Percentiles rank a stretch among this genome's conserved stretches.
These are phyloP conservation scores for Synchiropus splendidus DNA, from an alignment of 2,113 vertebrate species.

Conservation along the genomic window DNA sequence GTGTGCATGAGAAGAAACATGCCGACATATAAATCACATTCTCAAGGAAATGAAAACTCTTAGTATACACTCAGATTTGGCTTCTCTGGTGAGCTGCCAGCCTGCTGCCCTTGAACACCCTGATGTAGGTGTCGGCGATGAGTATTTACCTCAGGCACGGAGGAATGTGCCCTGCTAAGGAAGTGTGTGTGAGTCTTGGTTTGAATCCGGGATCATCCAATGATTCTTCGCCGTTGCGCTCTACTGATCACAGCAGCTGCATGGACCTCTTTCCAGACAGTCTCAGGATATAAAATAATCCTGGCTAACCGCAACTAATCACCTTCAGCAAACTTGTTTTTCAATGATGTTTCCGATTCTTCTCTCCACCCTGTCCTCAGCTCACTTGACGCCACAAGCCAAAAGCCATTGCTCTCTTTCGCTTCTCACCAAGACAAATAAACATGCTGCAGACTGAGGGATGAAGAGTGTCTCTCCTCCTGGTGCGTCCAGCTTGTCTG, in stretches of 20 bases:
- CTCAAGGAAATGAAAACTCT: conserved; percentile 23
- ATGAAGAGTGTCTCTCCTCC: conserved; percentile 25
- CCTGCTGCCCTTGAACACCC: conserved; percentile 29
- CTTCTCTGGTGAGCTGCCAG: conserved; percentile 39
- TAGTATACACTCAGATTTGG: conserved; percentile 8
- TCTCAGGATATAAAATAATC: conserved; percentile 7
- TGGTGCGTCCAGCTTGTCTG: conserved; percentile 42
- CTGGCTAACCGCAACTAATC: too few relatives aligned
- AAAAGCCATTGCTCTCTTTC: conserved; percentile 17
- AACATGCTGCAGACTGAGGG: conserved; percentile 35
- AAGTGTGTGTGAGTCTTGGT: conserved; percentile 1
- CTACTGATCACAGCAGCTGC: conserved; percentile 11
- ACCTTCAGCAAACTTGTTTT: conserved; percentile 6
- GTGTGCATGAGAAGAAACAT: conserved; percentile 11
- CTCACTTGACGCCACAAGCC: too few relatives aligned
- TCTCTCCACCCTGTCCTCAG: too few relatives aligned
- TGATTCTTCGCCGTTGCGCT: conserved; percentile 9
- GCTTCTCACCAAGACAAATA: conserved; percentile 44
- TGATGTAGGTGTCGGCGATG: conserved; percentile 50
- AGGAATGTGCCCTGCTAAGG: conserved; percentile 37
- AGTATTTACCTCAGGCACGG: conserved; percentile 48
- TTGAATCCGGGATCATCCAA: not conserved
- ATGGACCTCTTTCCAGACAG: conserved; percentile 14
- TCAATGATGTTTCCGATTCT: too few relatives aligned
- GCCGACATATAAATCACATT: conserved; percentile 8